Conservation (phyloP, 1,140 invertebrate species). For the Drosophila bocqueti region DNA sequence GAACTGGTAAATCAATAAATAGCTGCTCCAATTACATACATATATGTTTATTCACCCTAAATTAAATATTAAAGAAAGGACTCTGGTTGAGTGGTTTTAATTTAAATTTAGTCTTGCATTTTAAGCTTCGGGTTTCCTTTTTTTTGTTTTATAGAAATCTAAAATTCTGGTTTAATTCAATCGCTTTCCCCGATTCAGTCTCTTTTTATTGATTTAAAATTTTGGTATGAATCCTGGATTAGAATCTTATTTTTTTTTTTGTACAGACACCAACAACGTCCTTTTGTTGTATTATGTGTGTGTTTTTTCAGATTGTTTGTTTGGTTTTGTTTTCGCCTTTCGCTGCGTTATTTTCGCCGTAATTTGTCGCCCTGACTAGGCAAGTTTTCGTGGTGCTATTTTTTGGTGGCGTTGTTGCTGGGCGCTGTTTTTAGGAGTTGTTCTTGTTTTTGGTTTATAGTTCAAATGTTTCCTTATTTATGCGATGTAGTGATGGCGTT, state of each 20-base stretch:
- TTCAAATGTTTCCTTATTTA: slow-evolving; percentile 78
- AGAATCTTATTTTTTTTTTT: neutral
- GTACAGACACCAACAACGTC: neutral
- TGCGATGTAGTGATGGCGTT: slow-evolving; percentile 55
- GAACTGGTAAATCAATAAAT: neutral
- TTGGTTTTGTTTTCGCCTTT: slow-evolving; percentile 44
- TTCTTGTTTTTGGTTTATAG: slow-evolving; percentile 33
- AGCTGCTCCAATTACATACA: too few relatives aligned
- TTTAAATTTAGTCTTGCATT: neutral
- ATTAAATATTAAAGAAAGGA: neutral
- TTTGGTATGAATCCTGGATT: slow-evolving; percentile 28
- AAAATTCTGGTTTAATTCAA: neutral
- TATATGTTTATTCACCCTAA: neutral
- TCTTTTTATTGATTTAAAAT: slow-evolving; percentile 36
- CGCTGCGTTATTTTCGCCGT: slow-evolving; percentile 44
- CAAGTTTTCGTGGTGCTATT: slow-evolving; percentile 43
- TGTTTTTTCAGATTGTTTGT: slow-evolving; percentile 50
- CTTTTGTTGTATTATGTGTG: slow-evolving; percentile 29
- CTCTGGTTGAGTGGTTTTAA: neutral
- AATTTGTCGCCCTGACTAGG: slow-evolving; percentile 65
- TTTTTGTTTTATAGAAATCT: neutral
- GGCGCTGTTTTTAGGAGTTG: slow-evolving; percentile 28
- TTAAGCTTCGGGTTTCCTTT: neutral
- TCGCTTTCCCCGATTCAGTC: neutral
- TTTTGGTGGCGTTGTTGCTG: slow-evolving; percentile 8